Evolutionary conservation across 2,113 vertebrate species (phyloP).

Genomic region (Nicator chloris): DNA sequence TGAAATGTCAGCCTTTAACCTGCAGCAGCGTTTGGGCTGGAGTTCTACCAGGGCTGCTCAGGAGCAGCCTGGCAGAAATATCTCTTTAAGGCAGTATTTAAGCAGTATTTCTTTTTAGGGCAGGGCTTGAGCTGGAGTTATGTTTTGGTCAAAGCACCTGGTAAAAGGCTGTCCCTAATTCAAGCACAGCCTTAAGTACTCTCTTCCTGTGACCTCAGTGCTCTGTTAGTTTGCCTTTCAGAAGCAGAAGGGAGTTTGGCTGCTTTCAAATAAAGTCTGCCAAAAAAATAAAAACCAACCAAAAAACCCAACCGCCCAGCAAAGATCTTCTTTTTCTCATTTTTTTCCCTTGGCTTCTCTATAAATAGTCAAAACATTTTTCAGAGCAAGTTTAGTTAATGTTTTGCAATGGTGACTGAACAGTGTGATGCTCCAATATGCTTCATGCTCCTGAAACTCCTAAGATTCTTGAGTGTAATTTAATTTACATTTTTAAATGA

Average conservation of each 20-base stretch:
- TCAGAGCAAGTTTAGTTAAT: constrained; percentile 43
- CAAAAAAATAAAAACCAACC: background rate
- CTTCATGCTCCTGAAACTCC: background rate
- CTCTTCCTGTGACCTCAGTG: background rate
- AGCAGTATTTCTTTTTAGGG: background rate
- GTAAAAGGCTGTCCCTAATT: background rate
- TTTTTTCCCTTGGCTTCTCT: background rate
- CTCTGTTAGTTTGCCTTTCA: background rate
- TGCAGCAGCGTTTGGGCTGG: background rate
- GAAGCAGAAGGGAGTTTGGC: constrained; percentile 20
- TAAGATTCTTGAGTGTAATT: constrained; percentile 5
- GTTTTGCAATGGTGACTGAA: constrained; percentile 25
- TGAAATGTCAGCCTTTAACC: background rate
- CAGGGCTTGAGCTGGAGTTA: background rate
- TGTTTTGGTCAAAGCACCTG: background rate
- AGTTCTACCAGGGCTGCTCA: background rate
- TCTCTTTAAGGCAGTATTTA: background rate
- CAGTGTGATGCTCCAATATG: background rate
- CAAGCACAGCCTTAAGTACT: background rate
- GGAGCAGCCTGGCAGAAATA: background rate
- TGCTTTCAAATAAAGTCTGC: constrained; percentile 29
- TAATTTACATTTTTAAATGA: constrained; percentile 11
- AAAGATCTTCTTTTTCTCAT: background rate
- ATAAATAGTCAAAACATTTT: constrained; percentile 55
- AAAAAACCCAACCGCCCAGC: background rate